Evolutionary conservation across 2,113 vertebrate species (phyloP).

Genomic region (Poeciliopsis turrubarensis): DNA sequence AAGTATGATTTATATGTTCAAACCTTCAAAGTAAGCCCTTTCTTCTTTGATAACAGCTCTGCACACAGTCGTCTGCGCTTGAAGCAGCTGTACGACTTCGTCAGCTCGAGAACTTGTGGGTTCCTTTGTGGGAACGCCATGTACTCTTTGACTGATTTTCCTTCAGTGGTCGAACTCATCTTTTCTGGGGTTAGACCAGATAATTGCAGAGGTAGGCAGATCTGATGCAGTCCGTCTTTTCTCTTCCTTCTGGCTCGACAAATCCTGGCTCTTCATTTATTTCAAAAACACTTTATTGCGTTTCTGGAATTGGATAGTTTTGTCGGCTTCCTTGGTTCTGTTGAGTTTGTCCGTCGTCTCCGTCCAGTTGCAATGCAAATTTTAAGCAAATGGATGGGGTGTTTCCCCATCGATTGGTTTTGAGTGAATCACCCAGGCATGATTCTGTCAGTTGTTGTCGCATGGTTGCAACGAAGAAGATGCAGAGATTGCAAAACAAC

Average conservation of each 20-base stretch:
- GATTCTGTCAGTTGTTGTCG: too few species aligned
- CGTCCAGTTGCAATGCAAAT: too few species aligned
- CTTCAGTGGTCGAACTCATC: neutral
- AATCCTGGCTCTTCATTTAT: too few species aligned
- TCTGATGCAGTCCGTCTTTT: neutral
- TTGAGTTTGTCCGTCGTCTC: too few species aligned
- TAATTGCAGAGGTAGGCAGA: neutral
- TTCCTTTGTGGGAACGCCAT: neutral
- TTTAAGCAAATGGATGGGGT: too few species aligned
- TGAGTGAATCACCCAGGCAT: too few species aligned
- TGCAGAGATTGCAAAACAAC: too few species aligned
- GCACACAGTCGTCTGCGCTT: neutral
- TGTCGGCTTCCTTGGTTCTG: too few species aligned
- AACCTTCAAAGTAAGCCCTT: neutral
- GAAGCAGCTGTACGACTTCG: neutral
- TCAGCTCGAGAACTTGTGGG: neutral
- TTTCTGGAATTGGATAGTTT: too few species aligned
- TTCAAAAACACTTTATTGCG: too few species aligned
- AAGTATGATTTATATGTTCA: neutral
- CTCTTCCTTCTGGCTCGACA: neutral
- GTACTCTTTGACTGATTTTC: neutral
- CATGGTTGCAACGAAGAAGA: too few species aligned
- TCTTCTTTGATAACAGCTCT: neutral
- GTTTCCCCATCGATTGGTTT: too few species aligned
- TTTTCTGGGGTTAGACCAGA: neutral